Conservation (phyloP, 2,113 vertebrate species). For the Istiophorus platypterus region DNA sequence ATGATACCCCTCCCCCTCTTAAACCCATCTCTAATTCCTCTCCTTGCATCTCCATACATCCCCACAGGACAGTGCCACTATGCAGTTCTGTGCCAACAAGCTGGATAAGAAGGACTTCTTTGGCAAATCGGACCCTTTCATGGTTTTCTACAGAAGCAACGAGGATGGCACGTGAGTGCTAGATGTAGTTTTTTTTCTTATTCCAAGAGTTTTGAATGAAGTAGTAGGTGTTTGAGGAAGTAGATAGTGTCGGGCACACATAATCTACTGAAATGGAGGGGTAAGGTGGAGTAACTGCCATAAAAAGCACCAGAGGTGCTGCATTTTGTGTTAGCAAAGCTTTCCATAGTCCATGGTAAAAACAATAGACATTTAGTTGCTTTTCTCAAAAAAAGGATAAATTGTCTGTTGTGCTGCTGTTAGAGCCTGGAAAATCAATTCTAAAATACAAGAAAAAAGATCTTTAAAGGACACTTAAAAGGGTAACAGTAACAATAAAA, state of each 20-base stretch:
- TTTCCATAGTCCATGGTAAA: not conserved
- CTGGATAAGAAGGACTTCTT: constrained; percentile 97
- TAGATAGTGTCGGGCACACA: not conserved
- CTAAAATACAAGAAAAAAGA: not conserved
- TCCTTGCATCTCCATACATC: constrained; percentile 12
- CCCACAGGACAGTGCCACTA: constrained; percentile 89
- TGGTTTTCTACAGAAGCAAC: constrained; percentile 95
- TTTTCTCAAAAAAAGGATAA: not conserved
- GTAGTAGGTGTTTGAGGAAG: constrained; percentile 10
- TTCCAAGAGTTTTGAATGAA: not conserved
- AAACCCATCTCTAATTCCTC: constrained; percentile 4
- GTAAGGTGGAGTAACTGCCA: not conserved
- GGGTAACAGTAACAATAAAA: constrained; percentile 1
- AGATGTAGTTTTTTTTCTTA: not conserved
- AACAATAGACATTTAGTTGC: not conserved
- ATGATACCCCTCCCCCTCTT: not conserved
- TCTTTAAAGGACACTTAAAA: not conserved
- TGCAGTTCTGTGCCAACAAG: constrained; percentile 96
- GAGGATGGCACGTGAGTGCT: constrained; percentile 93
- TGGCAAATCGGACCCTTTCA: constrained; percentile 93
- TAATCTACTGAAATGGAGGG: not conserved
- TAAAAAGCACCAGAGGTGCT: not conserved
- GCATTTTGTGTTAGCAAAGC: constrained; percentile 15
- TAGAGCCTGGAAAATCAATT: not conserved
- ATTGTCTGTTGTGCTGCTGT: not conserved